phyloP scores from a whole-genome alignment of 2,888 invertebrate genomes.

The Meteorus colon region DNA sequence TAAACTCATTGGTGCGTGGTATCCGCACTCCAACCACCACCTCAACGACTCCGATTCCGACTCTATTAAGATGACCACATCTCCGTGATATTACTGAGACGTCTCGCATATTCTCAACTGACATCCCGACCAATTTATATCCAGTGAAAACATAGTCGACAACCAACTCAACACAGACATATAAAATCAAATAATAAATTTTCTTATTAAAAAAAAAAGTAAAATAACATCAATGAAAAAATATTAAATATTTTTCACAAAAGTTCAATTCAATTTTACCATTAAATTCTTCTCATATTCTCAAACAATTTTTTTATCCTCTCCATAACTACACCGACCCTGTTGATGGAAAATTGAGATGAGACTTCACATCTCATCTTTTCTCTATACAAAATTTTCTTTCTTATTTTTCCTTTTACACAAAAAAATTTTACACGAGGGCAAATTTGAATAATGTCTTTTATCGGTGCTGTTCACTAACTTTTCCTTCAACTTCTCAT shows the following conservation, averaged over 20 bases:
- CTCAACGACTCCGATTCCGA: constrained; percentile 57
- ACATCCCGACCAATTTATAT: background rate
- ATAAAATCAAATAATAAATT: background rate
- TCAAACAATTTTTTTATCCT: background rate
- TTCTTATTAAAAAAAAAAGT: constrained; percentile 1
- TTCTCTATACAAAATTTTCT: constrained; percentile 7
- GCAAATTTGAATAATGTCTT: constrained; percentile 70
- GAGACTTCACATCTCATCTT: constrained; percentile 27
- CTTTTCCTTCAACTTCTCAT: constrained; percentile 8
- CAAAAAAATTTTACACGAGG: constrained; percentile 59
- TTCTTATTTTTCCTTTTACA: constrained; percentile 45
- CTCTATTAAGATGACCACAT: constrained; percentile 72
- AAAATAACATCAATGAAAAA: background rate
- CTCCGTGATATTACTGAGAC: constrained; percentile 71
- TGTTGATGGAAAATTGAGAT: background rate
- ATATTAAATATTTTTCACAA: too few relatives aligned
- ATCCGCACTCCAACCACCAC: constrained; percentile 56
- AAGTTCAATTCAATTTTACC: too few relatives aligned
- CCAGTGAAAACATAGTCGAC: background rate
- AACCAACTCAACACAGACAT: constrained; percentile 34
- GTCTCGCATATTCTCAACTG: constrained; percentile 44
- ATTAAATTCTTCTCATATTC: background rate
- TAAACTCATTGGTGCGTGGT: constrained; percentile 71
- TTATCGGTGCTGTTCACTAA: constrained; percentile 63
- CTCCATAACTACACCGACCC: background rate